These are phyloP conservation scores for Herminia tarsipennalis DNA, from an alignment of 2,888 invertebrate species.

Conservation along the genomic window DNA sequence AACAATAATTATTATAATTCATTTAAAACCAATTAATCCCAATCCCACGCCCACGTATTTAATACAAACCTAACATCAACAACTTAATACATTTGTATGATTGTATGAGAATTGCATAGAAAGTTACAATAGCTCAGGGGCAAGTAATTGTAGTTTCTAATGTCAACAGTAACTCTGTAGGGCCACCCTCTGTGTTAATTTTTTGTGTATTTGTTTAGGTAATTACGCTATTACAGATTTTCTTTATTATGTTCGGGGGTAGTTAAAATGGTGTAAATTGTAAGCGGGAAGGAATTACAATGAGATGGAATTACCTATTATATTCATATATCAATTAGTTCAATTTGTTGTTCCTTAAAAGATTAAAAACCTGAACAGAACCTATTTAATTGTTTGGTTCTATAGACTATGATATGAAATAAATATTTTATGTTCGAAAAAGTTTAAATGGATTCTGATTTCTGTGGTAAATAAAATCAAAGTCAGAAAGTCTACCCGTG, in stretches of 20 bases:
- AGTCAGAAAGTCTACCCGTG: no score
- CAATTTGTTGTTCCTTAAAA: no score
- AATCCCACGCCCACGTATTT: conserved; percentile 6
- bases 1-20: no score
- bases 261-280: conserved; percentile 3
- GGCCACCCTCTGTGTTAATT: conserved; percentile 30
- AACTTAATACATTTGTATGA: conserved; percentile 33
- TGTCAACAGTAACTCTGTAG: conserved; percentile 29
- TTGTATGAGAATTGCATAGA: conserved; percentile 22
- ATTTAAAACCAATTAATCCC: neutral
- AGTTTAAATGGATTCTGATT: no score
- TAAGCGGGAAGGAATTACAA: neutral
- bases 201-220: conserved; percentile 30
- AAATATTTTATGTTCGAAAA: no score
- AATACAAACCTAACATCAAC: conserved; percentile 3
- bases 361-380: no score
- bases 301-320: no score
- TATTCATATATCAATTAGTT: no score
- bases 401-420: no score
- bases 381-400: no score
- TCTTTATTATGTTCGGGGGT: conserved; percentile 17
- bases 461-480: no score
- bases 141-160: conserved; percentile 44
- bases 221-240: conserved; percentile 28
- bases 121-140: conserved; percentile 17